Base-by-base conservation (phyloP, 2,113 vertebrate genomes). In the Phylloscopus whistleri region DNA sequence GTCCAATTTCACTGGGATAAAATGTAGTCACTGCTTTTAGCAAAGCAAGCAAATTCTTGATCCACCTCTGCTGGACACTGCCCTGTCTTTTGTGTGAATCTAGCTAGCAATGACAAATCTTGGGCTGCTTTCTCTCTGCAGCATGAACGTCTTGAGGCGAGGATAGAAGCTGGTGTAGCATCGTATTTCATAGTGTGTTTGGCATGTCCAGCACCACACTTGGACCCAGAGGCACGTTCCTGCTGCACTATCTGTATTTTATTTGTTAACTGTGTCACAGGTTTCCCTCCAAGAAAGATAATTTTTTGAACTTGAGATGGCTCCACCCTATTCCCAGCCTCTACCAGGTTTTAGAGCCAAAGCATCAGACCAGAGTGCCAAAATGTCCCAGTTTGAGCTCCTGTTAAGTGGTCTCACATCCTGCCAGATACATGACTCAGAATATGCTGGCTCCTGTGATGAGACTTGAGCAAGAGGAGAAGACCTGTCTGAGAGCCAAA, bases 101-200 rank as follows among this genome's bases (percentile, higher is more conserved):
- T 14, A n/a, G 14, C 9, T n/a, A 48, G 16, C 49, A 86, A 64
- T 48, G 21, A 68, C 44, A 51, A 80, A 31, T 8, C 17, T 43
- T 48, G 39, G 21, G 5, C 33, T 93, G 49, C 14, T 56, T 90
- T 85, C 13, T 62, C 21, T 37, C 78, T 79, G 31, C 37, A 43
- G 7, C 8, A 30, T 2, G 6, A 41, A 31, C 4, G 2, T 37
- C 53, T 24, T 20, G 19, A 24, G 23, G 7, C 1, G 1, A 73
- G 20, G 19, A 64, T 1, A 60, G 44, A 46, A 39, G 10, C 13
- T 41, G 41, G 6, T 49, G 37, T 20, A 53, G 2, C 10, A 21
- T 7, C 24, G 23, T n/a, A 21, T 39, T 79, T 93, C 44, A n/a
- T 2, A 13, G 52, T 8, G 24, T 17, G 4, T 27, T 88, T 52